A percentile compares a stretch with the other conserved stretches of the same genome.
These are phyloP conservation scores for Saguinus imperator DNA, from an alignment of 2,113 vertebrate species.

Conservation along the genomic window DNA sequence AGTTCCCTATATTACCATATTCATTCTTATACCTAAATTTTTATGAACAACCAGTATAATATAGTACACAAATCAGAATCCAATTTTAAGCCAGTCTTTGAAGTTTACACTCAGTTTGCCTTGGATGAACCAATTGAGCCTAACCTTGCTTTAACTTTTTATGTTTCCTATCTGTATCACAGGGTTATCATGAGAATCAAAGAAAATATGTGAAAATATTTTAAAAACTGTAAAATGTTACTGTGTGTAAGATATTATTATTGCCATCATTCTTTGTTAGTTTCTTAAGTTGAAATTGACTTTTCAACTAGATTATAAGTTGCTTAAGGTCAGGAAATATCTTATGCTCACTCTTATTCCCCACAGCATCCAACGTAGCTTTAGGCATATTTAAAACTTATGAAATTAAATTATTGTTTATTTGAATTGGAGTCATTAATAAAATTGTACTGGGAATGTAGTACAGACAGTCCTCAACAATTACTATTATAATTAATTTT, in stretches of 20 bases:
- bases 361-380: not conserved
- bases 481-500: not conserved
- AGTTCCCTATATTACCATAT: not conserved
- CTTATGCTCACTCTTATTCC: not conserved
- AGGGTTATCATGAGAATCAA: not conserved
- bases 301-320: slow-evolving; percentile 3
- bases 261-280: not conserved
- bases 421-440: not conserved
- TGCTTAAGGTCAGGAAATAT: not conserved
- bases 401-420: not conserved
- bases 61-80: not conserved
- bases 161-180: not conserved
- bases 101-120: not conserved
- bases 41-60: not conserved
- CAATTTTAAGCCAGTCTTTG: not conserved
- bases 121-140: not conserved
- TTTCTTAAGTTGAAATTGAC: slow-evolving; percentile 43
- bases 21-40: not conserved
- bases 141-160: not conserved
- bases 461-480: not conserved
- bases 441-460: not conserved
- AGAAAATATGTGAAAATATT: slow-evolving; percentile 18
- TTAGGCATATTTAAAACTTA: not conserved
- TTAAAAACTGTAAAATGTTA: not conserved
- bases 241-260: not conserved